phyloP scores from a whole-genome alignment of 2,888 invertebrate genomes.

The Mechanitis messenoides region DNA sequence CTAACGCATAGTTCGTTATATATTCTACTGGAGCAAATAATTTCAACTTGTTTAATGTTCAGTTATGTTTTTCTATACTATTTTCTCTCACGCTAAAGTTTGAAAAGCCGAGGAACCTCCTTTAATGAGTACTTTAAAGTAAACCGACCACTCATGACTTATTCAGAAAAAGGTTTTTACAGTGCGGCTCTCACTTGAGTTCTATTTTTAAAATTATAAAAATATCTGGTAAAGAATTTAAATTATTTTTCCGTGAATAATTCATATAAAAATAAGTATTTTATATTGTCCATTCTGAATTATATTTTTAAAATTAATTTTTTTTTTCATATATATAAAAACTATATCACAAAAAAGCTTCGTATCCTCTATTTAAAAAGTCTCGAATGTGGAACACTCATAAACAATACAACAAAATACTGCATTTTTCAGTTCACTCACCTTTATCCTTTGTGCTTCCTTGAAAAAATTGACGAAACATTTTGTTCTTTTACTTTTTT shows the following conservation, averaged over 20 bases:
- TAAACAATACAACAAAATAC: conserved; percentile 3
- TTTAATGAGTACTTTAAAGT: conserved; percentile 7
- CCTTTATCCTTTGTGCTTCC: conserved; percentile 10
- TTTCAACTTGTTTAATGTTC: neutral
- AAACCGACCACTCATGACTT: conserved; percentile 5
- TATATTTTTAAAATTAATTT: too few species aligned
- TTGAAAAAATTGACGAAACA: conserved; percentile 4
- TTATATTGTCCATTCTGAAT: too few species aligned
- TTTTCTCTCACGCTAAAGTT: neutral
- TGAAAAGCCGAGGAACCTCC: conserved; percentile 3
- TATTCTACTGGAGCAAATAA: neutral
- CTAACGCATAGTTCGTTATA: neutral
- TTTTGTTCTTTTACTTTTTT: conserved; percentile 13
- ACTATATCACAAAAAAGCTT: neutral
- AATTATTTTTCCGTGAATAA: neutral
- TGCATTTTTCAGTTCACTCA: conserved; percentile 7
- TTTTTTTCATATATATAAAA: too few species aligned
- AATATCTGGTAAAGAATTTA: neutral
- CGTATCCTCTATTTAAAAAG: neutral
- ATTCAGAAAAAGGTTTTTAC: conserved; percentile 4
- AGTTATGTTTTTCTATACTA: neutral
- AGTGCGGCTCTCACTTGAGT: neutral
- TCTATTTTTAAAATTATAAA: conserved; percentile 1
- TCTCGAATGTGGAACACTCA: neutral
- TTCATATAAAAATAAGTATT: neutral